Base-by-base conservation (phyloP, 2,888 invertebrate species). In the Lymantria monacha region DNA sequence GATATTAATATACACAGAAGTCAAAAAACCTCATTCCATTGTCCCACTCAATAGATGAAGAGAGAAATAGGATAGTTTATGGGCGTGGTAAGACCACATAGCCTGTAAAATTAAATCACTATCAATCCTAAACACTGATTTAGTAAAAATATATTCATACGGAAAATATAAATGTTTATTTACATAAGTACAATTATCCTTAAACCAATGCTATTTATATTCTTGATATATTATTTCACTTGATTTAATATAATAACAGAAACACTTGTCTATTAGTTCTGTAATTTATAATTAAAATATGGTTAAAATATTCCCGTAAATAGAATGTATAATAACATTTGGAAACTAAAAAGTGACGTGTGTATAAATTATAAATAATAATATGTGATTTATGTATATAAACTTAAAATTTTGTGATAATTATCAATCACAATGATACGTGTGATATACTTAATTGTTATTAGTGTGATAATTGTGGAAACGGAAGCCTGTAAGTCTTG, bases 171-270 rank as follows among this genome's bases (percentile, higher is more conserved):
- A 36, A 11, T 2, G 36, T 3, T 36, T 2, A 9, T 36, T 11
- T 36, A 36, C 9, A 11, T 36, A 36, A 36, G 7, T 2, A 1
- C 1, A 11, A 5, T 36, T 36, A 3, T 1, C 7, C 36, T 11
- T 36, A 51, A 52, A 63, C 63, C 11, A 38, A n/a, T 38, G 12
- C n/a, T 38, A 12, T n/a, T 38, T 12, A 38, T 38, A 38, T 9
- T 38, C 7, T n/a, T 12, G 12, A n/a, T 38, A 8, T n/a, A n/a
- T 12, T 11, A 11, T 12, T 38, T 38, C 12, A 38, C 12, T 38
- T 38, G 12, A 8, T 38, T 38, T 12, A 12, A 38, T 8, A 12
- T 12, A 3, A 5, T 11, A 36, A 12, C n/a, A 38, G n/a, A 11
- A 12, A 12, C n/a, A 38, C 12, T 38, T 36, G 36, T 36, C 2